phyloP scores from a whole-genome alignment of 2,888 invertebrate species.

The Chelonus formosanus region DNA sequence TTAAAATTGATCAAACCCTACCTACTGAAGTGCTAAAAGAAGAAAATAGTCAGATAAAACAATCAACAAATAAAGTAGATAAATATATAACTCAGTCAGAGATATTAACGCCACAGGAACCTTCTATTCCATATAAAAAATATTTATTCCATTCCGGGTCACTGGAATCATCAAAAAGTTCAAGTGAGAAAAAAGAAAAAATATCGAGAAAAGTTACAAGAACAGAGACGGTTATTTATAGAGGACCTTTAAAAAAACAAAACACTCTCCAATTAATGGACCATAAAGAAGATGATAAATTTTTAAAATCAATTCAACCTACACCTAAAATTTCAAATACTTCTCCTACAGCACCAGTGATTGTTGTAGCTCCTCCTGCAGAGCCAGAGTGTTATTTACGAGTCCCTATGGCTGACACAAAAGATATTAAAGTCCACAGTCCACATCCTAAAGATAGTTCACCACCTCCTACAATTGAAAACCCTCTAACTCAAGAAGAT shows the following conservation, averaged over 20 bases:
- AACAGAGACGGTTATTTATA: slow-evolving; percentile 56
- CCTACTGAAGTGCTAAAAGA: too few relatives aligned
- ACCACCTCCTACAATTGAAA: slow-evolving; percentile 27
- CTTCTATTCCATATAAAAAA: slow-evolving; percentile 20
- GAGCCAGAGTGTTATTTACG: slow-evolving; percentile 41
- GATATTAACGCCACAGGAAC: neutral
- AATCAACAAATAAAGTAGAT: too few relatives aligned
- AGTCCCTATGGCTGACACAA: slow-evolving; percentile 43
- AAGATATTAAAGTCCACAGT: slow-evolving; percentile 46
- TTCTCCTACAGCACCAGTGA: slow-evolving; percentile 30
- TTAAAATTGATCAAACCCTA: too few relatives aligned
- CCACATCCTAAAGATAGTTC: slow-evolving; percentile 40
- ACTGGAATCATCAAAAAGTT: slow-evolving; percentile 6
- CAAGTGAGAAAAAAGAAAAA: slow-evolving; percentile 36
- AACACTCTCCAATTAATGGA: neutral
- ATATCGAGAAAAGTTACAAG: slow-evolving; percentile 47
- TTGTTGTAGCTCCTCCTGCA: slow-evolving; percentile 33
- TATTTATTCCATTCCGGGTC: slow-evolving; percentile 23
- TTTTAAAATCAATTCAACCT: neutral
- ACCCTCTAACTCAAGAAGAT: slow-evolving; percentile 23
- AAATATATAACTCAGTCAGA: neutral
- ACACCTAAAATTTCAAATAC: slow-evolving; percentile 17
- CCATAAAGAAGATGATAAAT: too few relatives aligned
- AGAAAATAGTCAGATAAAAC: too few relatives aligned
- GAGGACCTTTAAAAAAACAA: slow-evolving; percentile 46